Conservation (phyloP, 2,113 vertebrate species). For the Maccullochella peelii region DNA sequence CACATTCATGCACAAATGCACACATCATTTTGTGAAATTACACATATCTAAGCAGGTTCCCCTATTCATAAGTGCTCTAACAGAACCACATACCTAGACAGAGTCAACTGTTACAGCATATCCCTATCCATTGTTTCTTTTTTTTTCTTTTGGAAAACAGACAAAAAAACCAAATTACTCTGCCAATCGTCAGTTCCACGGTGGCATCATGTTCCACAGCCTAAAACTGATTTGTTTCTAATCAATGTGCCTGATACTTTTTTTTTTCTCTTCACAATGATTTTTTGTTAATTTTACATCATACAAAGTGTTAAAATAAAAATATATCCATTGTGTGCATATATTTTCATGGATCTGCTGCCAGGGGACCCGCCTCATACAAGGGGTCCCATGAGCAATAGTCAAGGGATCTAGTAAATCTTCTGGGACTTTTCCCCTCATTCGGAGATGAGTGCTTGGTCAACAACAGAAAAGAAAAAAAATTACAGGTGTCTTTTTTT, state of each 20-base stretch:
- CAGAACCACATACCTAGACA: constrained; percentile 78
- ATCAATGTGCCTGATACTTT: constrained; percentile 70
- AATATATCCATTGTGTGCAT: constrained; percentile 82
- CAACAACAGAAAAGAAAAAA: constrained; percentile 64
- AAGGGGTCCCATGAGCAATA: constrained; percentile 53
- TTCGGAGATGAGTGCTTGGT: constrained; percentile 81
- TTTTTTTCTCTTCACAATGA: constrained; percentile 41
- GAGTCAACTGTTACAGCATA: constrained; percentile 74
- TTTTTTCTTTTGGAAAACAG: constrained; percentile 74
- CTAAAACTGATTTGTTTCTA: constrained; percentile 69
- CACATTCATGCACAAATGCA: constrained; percentile 52
- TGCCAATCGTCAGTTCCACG: constrained; percentile 73
- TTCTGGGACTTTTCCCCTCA: constrained; percentile 68
- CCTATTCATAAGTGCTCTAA: constrained; percentile 85
- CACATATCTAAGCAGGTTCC: constrained; percentile 82
- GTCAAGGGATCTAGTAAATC: constrained; percentile 67
- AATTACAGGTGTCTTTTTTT: constrained; percentile 79
- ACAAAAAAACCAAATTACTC: constrained; percentile 61
- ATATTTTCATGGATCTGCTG: constrained; percentile 79
- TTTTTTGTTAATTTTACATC: constrained; percentile 73
- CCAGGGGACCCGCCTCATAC: constrained; percentile 62
- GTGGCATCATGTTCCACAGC: constrained; percentile 70
- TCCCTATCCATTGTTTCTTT: constrained; percentile 60
- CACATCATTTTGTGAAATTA: constrained; percentile 77
- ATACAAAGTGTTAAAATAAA: constrained; percentile 80